Base-by-base conservation (phyloP, 2,888 invertebrate genomes). In the Patella pellucida region DNA sequence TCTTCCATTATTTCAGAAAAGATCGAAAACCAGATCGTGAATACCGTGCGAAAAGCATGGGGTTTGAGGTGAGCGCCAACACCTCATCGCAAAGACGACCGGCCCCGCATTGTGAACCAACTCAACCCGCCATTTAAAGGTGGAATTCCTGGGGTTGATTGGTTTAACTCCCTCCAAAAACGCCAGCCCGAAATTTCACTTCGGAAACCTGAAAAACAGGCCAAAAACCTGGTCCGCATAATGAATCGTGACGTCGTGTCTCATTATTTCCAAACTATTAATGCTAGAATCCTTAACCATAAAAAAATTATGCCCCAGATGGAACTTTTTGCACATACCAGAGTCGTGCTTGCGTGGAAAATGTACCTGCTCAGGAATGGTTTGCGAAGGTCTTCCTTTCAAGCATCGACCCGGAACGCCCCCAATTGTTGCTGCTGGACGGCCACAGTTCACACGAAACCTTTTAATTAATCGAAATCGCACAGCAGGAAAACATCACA, bases 301-400 rank as follows among this genome's bases (percentile, higher is more conserved):
- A n/a, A n/a, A n/a, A n/a, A 5, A 50, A 71, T 19, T n/a, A n/a
- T 9, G 62, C 73, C 9, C 15, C 41, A 12, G 52, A 52, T 54
- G 54, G 16, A 4, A n/a, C 54, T 16, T n/a, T 54, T 54, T 54
- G 54, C 16, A 54, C 54, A 16, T 16, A 54, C 16, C 54, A 54
- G 54, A 54, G 16, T 1, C 4, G 1, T 16, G 54, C 54, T 16
- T 78, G 77, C 74, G 77, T 75, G 9, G 76, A 80, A 70, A 74
- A 77, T 19, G 75, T 74, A 4, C 76, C 78, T 5, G 69, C 72
- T 7, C 27, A 52, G 14, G 68, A 78, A 19, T 80, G 78, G 80
- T 80, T 78, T 68, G 23, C 68, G 4, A 51, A 71, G 3, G 75
- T 75, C 15, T 80, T 80, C 62, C 15, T 80, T 41, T 0, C 9